Evolutionary conservation across 1,140 invertebrate species (phyloP).

Genomic region (Phenacoccus solenopsis): DNA sequence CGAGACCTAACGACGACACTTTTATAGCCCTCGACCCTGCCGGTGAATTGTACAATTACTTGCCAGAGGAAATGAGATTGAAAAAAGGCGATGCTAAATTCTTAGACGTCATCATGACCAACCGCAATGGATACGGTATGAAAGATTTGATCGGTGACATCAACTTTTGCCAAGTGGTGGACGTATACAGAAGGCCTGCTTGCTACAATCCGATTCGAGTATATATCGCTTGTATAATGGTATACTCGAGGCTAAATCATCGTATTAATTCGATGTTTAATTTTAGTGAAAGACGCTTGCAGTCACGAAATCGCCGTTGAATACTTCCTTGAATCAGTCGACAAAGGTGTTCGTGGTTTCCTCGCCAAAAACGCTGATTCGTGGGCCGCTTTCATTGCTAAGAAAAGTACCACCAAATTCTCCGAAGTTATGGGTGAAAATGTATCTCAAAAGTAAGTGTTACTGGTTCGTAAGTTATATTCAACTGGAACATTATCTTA

Average conservation of each 20-base stretch:
- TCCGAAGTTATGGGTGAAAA: background rate
- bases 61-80: background rate
- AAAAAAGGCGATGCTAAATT: background rate
- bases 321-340: background rate
- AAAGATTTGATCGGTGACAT: background rate
- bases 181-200: background rate
- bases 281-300: background rate
- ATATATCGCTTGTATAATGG: too few relatives aligned
- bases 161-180: background rate
- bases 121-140: background rate
- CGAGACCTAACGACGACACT: too few relatives aligned
- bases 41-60: background rate
- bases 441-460: background rate
- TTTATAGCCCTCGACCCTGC: background rate
- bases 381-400: background rate
- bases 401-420: background rate
- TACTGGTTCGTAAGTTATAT: too few relatives aligned
- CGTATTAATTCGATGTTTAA: background rate
- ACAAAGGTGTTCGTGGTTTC: background rate
- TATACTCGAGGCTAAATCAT: too few relatives aligned
- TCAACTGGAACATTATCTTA: too few relatives aligned
- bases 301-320: background rate
- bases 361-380: background rate
- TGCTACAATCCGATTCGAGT: background rate
- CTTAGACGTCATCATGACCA: background rate